Evolutionary conservation across 2,113 vertebrate genomes (phyloP), one percentile per base, ranked within the genome.

Genomic region (Microtus montanus): DNA sequence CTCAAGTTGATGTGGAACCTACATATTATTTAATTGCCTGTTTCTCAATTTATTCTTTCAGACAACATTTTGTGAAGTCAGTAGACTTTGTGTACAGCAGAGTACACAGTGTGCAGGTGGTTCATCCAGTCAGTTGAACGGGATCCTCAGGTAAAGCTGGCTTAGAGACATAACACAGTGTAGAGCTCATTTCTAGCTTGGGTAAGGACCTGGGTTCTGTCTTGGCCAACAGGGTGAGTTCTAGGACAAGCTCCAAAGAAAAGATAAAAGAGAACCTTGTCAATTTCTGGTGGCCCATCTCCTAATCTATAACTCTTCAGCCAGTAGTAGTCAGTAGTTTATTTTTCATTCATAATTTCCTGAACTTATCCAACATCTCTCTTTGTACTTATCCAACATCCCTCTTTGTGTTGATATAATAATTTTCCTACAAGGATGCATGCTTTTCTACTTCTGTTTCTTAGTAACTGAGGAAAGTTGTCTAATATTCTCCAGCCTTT

Each of bases 401-500:
- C 22, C 87, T 91, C 10, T 80, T 68, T 68, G 49, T 68, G 64
- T 19, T 91, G 49, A 24, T 44, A n/a, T 41, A 85, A 71, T 54
- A 82, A 77, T 66, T 79, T 68, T 30, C 73, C 22, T 90, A 54
- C 22, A 35, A 93, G 35, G 64, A 93, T 77, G 14, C 77, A 19
- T 58, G 52, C 30, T 66, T 8, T 87, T 38, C 35, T 26, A 41
- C 28, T 41, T 75, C 26, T 84, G 79, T 54, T 33, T 17, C 87
- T 75, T 33, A 68, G 17, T 93, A 91, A 83, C 44, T 41, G n/a
- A 24, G 15, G 12, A 61, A 94, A 91, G 52, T 49, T 83, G 17
- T 64, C 66, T 89, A 83, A 86, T 61, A 96, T 38, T 88, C 95
- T 85, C 61, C 64, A 89, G 70, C 30, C 22, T 89, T 79, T 87